These are phyloP conservation scores for Acanthurus lineatus DNA, from an alignment of 2,797 vertebrate species.

Conservation along the genomic window DNA sequence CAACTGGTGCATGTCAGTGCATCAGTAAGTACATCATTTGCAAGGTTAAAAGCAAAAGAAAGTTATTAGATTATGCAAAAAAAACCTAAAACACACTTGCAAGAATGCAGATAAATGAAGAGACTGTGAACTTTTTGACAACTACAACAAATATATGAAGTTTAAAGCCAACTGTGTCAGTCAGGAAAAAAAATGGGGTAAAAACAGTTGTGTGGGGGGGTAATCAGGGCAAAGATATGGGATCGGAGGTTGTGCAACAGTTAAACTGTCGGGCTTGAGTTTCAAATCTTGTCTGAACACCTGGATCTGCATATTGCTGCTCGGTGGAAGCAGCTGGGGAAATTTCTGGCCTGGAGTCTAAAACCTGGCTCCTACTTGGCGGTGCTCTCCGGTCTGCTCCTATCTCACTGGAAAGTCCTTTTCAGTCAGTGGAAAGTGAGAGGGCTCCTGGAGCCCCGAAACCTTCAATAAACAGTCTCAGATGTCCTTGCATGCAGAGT, in stretches of 20 bases:
- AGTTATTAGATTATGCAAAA: not conserved
- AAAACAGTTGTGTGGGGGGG: conserved; percentile 12
- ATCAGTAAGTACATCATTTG: not conserved
- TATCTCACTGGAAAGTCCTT: conserved; percentile 74
- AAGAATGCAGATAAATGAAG: not conserved
- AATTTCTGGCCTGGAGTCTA: conserved; percentile 68
- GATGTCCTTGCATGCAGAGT: conserved; percentile 65
- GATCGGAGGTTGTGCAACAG: conserved; percentile 59
- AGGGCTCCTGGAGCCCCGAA: conserved; percentile 66
- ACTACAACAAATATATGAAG: conserved; percentile 23
- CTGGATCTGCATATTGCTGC: conserved; percentile 75
- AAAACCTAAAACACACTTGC: not conserved
- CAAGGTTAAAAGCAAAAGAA: not conserved
- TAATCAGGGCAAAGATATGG: conserved; percentile 57
- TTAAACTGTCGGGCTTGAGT: conserved; percentile 71
- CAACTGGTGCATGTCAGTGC: not conserved
- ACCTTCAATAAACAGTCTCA: conserved; percentile 78
- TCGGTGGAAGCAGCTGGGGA: conserved; percentile 75
- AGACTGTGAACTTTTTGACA: not conserved
- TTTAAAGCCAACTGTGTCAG: conserved; percentile 42
- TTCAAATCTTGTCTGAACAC: conserved; percentile 79
- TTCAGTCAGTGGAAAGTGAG: conserved; percentile 80
- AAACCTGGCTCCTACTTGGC: conserved; percentile 76
- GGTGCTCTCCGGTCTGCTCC: conserved; percentile 63
- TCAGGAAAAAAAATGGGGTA: conserved; percentile 29